Evolutionary conservation across 2,113 vertebrate genomes (phyloP).

Genomic region (Hydrochoerus hydrochaeris): DNA sequence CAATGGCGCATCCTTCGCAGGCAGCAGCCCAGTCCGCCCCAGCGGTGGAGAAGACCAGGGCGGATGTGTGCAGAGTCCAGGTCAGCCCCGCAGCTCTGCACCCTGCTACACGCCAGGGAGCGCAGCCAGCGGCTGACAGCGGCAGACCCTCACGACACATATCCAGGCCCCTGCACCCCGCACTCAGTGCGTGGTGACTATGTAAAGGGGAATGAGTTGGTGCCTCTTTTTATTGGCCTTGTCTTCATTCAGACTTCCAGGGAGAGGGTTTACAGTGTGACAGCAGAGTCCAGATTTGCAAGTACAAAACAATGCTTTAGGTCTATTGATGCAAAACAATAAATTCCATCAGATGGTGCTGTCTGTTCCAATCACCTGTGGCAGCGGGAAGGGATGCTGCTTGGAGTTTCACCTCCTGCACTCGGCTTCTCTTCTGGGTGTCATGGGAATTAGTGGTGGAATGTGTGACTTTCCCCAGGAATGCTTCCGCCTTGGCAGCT

Average conservation of each 20-base stretch:
- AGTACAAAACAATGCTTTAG: slow-evolving; percentile 40
- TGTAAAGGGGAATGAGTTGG: accelerated
- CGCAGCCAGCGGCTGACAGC: accelerated
- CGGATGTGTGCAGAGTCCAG: accelerated
- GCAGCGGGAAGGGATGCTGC: not conserved
- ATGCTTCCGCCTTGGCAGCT: slow-evolving; percentile 55
- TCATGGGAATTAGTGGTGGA: slow-evolving; percentile 67
- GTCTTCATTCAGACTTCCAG: not conserved
- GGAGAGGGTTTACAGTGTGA: not conserved
- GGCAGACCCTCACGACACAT: accelerated
- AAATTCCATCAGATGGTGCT: slow-evolving; percentile 58
- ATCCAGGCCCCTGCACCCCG: accelerated
- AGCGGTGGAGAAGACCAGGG: accelerated
- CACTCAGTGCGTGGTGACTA: accelerated
- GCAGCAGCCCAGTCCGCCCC: accelerated
- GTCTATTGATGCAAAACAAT: not conserved
- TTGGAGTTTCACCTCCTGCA: not conserved
- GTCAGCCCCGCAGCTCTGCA: accelerated
- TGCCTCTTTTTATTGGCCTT: not conserved
- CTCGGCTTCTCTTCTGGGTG: slow-evolving; percentile 56
- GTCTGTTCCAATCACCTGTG: slow-evolving; percentile 61
- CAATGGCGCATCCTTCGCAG: accelerated
- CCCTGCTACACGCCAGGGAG: accelerated
- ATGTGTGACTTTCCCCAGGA: slow-evolving; percentile 64
- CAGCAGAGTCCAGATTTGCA: slow-evolving; percentile 44